Base-by-base conservation (phyloP, 2,797 vertebrate genomes). In the Halcyon chelicuti region DNA sequence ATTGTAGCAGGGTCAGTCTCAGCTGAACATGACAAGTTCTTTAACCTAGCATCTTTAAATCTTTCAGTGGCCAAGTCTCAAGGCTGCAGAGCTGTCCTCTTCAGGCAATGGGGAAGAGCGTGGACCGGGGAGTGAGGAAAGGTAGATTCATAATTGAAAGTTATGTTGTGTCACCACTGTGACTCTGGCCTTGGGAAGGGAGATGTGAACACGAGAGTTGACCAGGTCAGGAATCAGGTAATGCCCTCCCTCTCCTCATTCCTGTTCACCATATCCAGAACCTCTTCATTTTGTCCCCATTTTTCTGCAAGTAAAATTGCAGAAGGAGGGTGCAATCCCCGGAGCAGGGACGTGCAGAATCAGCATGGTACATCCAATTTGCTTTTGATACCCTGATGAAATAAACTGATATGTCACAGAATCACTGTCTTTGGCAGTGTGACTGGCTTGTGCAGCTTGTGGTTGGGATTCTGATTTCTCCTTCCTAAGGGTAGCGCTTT, bases 401-500 rank as follows among this genome's bases (percentile, higher is more conserved):
- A 71, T 23, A 91, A 80, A 49, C 10, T 31, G 61, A 1, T 49
- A 12, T 6, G 29, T 77, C 67, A 60, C 20, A 68, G 54, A 58
- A 68, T n/a, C 7, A 2, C 49, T 78, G 16, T 70, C 42, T 84
- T 90, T 12, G 10, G 37, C 70, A 86, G 20, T 18, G 31, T 28
- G 54, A 84, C 61, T 83, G 46, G 52, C 61, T 63, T 60, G 35
- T 52, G n/a, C 52, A 83, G 54, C 51, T 78, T 78, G n/a, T 10
- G 4, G 68, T 60, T 72, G 39, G n/a, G 73, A 83, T 78, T 77
- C 63, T 68, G 46, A 49, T 66, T 88, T 93, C 42, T 80, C 33
- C 62, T 90, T 92, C 66, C 35, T 71, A 68, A 84, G 58, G 20
- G 39, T 14, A 88, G 54, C 2, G 2, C 49, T 81, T 88, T 40